These are phyloP conservation scores for Rousettus madagascariensis DNA, from an alignment of 2,797 vertebrate species.

Conservation along the genomic window DNA sequence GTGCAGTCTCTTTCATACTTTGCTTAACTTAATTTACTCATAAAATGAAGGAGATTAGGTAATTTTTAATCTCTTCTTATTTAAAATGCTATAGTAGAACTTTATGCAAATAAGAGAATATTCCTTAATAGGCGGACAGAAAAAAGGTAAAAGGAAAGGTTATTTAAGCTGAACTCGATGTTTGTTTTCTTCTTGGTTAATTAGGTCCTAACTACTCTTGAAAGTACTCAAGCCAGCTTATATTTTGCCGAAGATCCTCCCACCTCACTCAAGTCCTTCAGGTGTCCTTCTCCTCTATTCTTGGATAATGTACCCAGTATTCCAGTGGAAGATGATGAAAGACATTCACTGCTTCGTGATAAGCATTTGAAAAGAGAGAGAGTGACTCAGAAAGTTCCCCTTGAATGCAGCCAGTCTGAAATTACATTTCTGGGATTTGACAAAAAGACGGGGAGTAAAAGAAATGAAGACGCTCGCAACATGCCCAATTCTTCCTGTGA, in stretches of 20 bases:
- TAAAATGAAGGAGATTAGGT: background rate
- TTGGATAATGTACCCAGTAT: slow-evolving; percentile 66
- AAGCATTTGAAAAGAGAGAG: slow-evolving; percentile 7
- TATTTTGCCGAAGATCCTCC: slow-evolving; percentile 79
- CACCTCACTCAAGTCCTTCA: slow-evolving; percentile 78
- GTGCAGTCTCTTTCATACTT: background rate
- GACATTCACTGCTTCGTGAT: background rate
- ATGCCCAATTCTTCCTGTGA: slow-evolving; percentile 20
- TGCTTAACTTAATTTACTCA: background rate
- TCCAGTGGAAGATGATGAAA: slow-evolving; percentile 84
- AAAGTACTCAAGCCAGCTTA: slow-evolving; percentile 75
- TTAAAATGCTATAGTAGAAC: background rate
- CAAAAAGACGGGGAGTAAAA: background rate
- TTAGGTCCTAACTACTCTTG: slow-evolving; percentile 81
- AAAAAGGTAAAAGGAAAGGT: background rate
- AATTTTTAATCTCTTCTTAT: slow-evolving; percentile 9
- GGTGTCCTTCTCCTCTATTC: slow-evolving; percentile 14
- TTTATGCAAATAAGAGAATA: slow-evolving; percentile 4
- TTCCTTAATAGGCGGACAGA: background rate
- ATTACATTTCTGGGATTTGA: slow-evolving; percentile 79
- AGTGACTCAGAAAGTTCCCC: slow-evolving; percentile 43
- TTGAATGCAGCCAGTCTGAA: slow-evolving; percentile 85
- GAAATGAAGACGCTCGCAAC: background rate
- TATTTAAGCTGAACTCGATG: background rate
- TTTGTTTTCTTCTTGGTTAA: background rate